A percentile compares a stretch with the other conserved stretches of the same genome.
phyloP scores from a whole-genome alignment of 2,888 invertebrate species.

The Sussaba pulchella region DNA sequence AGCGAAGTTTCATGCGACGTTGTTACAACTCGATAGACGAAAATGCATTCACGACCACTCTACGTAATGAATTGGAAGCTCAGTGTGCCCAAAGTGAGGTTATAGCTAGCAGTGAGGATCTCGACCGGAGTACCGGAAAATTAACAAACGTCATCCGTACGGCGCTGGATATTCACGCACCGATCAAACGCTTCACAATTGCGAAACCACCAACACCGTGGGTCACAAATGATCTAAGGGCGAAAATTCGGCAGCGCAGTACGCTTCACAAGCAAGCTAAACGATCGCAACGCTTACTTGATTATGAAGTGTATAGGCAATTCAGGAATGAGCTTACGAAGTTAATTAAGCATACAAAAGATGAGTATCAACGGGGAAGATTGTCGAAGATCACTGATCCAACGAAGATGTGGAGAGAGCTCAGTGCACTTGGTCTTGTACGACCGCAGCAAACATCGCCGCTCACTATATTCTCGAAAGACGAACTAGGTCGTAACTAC shows the following conservation, averaged over 20 bases:
- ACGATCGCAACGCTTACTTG: neutral
- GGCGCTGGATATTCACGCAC: neutral
- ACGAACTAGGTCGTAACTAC: neutral
- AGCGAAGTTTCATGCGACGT: neutral
- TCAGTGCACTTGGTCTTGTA: neutral
- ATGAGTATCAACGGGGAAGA: neutral
- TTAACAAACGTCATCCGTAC: neutral
- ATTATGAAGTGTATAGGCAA: neutral
- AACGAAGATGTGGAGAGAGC: neutral
- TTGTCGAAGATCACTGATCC: neutral
- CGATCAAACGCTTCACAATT: neutral
- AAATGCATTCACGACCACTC: neutral
- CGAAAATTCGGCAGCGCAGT: neutral
- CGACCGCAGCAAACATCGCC: neutral
- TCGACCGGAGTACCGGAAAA: no score
- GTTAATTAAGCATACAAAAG: neutral
- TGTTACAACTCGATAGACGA: neutral
- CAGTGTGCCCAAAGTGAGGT: no score
- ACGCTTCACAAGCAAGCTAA: neutral
- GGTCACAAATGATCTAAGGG: neutral
- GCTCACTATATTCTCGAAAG: neutral
- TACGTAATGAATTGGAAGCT: neutral
- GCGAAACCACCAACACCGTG: neutral
- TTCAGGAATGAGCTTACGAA: neutral
- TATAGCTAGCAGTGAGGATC: no score